Evolutionary conservation across 2,888 invertebrate species (phyloP), one percentile per base, ranked within the genome.

Genomic region (Stenodema calcarata): DNA sequence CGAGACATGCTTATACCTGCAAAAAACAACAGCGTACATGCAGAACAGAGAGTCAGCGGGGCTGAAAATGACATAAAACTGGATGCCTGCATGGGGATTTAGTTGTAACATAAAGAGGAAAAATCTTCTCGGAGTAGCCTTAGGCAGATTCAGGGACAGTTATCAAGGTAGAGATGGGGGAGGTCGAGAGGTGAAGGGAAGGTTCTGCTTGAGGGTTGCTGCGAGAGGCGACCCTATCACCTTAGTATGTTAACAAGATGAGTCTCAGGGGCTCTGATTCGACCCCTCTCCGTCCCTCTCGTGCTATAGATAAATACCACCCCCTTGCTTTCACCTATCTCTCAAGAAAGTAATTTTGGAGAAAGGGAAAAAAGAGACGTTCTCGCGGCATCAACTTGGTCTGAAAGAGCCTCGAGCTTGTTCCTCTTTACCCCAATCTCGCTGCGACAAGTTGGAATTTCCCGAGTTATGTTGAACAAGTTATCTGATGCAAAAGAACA

Each of bases 231-330:
- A 41, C 84, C 84, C 84, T 75, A 84, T 84, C 84, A 84, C 84
- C 84, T 84, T 84, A 84, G 84, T 84, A 84, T 84, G 84, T 84
- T 84, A 84, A 84, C 84, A 84, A 84, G 84, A 84, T 84, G 84
- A 84, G 84, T 73, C 84, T 75, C 84, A 27, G 35, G 84, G 84
- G 84, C 47, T 54, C 62, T 42, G 82, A 82, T 69, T 82, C 82
- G 69, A 82, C 82, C 42, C 62, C 69, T 41, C 18, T 11, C 18
- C 82, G 18, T n/a, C 35, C 0, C 80, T n/a, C 47, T 18, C 18
- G 23, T 14, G 54, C 18, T 54, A 54, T 54, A 81, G 81, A 81
- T 81, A 81, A 81, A 81, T 79, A 79, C 79, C 14, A 30, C 3
- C 81, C 35, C 50, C 54, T 54, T 23, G 9, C 30, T 30, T 54